These are phyloP conservation scores for Oryzias celebensis DNA, from an alignment of 2,113 vertebrate species.

Conservation along the genomic window DNA sequence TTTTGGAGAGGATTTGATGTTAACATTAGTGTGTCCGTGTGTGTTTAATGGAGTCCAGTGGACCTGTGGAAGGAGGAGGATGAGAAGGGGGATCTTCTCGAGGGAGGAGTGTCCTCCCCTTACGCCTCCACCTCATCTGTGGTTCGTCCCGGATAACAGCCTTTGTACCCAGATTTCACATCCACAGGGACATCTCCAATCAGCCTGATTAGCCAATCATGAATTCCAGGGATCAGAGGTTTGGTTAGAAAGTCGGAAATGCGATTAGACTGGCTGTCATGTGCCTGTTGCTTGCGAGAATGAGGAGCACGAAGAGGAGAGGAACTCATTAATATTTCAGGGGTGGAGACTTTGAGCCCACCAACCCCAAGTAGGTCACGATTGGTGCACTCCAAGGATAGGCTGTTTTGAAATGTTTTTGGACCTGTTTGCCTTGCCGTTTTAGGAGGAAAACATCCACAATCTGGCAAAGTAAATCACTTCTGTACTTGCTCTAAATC, in stretches of 20 bases:
- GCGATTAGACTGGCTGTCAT: constrained; percentile 42
- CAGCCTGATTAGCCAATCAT: constrained; percentile 55
- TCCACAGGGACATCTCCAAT: constrained; percentile 67
- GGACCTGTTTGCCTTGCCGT: constrained; percentile 61
- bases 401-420: constrained; percentile 55
- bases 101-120: constrained; percentile 31
- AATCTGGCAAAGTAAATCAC: constrained; percentile 42
- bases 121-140: constrained; percentile 1
- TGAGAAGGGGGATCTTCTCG: constrained; percentile 34
- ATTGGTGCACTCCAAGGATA: constrained; percentile 58
- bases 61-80: constrained; percentile 24
- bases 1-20: constrained; percentile 36
- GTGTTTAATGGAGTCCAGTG: constrained; percentile 42
- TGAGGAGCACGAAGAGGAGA: constrained; percentile 39
- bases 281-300: constrained; percentile 42
- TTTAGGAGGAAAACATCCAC: constrained; percentile 54
- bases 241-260: constrained; percentile 30
- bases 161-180: constrained; percentile 39
- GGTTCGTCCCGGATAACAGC: constrained; percentile 21
- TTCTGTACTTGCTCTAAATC: constrained; percentile 26
- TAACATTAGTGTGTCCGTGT: constrained; percentile 39
- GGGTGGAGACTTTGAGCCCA: constrained; percentile 68
- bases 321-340: constrained; percentile 74
- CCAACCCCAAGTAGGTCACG: constrained; percentile 70
- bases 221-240: constrained; percentile 37